Conservation (phyloP, 1,140 invertebrate species). For the Bathynomus jamesi region DNA sequence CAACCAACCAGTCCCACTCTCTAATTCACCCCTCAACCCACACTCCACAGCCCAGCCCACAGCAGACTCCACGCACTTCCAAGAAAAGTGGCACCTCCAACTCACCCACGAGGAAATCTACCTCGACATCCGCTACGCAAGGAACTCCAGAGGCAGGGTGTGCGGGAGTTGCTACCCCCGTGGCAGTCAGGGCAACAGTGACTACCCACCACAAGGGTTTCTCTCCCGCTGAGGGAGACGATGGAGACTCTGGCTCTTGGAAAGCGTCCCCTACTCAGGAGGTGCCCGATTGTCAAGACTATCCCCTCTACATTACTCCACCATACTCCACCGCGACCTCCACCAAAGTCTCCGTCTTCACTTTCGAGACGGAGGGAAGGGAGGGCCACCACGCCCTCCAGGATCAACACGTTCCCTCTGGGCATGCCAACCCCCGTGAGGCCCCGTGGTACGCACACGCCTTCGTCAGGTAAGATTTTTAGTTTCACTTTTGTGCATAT, state of each 20-base stretch:
- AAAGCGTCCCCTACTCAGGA: constrained; percentile 35
- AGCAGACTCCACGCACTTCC: neutral
- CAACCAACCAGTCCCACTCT: constrained; percentile 13
- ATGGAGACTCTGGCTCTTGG: constrained; percentile 23
- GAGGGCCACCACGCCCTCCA: constrained; percentile 6
- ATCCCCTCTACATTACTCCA: constrained; percentile 22
- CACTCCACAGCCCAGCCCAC: neutral
- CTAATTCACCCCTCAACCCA: constrained; percentile 11
- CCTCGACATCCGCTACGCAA: constrained; percentile 7
- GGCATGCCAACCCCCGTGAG: constrained; percentile 18
- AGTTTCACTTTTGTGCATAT: no score
- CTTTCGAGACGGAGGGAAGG: constrained; percentile 26
- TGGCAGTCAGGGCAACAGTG: constrained; percentile 17
- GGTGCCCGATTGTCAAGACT: constrained; percentile 32
- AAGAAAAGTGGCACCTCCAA: constrained; percentile 17
- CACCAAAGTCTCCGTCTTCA: constrained; percentile 32
- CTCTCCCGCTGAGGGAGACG: constrained; percentile 21
- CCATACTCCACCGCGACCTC: constrained; percentile 24
- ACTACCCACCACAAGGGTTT: constrained; percentile 23
- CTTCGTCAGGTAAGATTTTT: constrained; percentile 32
- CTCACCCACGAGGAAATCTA: constrained; percentile 20
- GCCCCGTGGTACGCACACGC: constrained; percentile 23
- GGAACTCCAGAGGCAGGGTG: constrained; percentile 16
- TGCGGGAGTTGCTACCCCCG: constrained; percentile 23
- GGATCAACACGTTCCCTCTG: constrained; percentile 28